Percentiles rank a stretch among this genome's conserved stretches.
Evolutionary conservation across 2,113 vertebrate species (phyloP).

Genomic region (Notechis scutatus): DNA sequence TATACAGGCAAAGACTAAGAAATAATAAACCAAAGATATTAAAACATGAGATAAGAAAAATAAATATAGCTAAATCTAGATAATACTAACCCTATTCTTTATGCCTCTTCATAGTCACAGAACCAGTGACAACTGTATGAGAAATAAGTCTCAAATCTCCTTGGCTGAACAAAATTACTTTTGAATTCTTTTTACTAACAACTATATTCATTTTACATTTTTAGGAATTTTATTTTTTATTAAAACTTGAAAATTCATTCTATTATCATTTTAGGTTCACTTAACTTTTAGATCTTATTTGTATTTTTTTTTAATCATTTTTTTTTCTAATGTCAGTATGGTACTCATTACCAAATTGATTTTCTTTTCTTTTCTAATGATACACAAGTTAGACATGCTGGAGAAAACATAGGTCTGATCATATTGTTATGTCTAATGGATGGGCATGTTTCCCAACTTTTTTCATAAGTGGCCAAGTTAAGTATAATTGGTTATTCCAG

Average conservation of each 20-base stretch:
- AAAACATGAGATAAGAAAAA: not conserved
- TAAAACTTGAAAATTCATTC: not conserved
- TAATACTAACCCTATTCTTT: not conserved
- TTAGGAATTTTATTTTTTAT: not conserved
- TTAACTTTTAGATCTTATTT: not conserved
- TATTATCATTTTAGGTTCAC: not conserved
- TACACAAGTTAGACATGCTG: not conserved
- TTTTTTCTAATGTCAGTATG: not conserved
- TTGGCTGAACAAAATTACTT: not conserved
- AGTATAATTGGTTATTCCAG: not conserved
- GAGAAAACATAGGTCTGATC: not conserved
- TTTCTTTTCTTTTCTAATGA: not conserved
- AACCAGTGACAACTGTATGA: not conserved
- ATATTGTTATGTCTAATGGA: not conserved
- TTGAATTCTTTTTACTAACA: not conserved
- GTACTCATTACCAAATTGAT: not conserved
- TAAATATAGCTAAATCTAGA: not conserved
- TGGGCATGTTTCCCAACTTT: not conserved
- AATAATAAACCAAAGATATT: not conserved
- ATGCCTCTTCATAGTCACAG: not conserved
- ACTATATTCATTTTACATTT: not conserved
- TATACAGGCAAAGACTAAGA: not conserved
- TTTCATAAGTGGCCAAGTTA: not conserved
- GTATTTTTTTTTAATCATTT: not conserved
- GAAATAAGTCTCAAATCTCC: not conserved